Evolutionary conservation across 2,113 vertebrate species (phyloP).

Genomic region (Tragelaphus strepsiceros): DNA sequence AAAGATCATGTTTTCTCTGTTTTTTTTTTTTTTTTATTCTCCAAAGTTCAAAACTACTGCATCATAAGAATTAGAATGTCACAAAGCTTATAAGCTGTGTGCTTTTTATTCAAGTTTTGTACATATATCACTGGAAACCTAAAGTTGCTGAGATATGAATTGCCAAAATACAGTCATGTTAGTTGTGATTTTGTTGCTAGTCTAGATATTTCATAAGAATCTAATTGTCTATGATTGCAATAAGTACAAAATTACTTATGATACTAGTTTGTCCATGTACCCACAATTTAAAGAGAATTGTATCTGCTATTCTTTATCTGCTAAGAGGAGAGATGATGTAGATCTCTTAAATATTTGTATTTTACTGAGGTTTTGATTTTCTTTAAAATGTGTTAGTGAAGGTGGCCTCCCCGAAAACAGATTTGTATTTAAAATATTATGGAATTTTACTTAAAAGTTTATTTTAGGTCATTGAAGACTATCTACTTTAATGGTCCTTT

Average conservation of each 20-base stretch:
- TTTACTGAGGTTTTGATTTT: slow-evolving; percentile 45
- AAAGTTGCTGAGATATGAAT: slow-evolving; percentile 69
- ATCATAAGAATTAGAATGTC: slow-evolving; percentile 75
- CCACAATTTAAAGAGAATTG: slow-evolving; percentile 67
- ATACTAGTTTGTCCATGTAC: slow-evolving; percentile 62
- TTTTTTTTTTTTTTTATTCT: slow-evolving; percentile 67
- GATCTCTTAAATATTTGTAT: slow-evolving; percentile 29
- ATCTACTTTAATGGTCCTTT: background rate
- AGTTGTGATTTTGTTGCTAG: slow-evolving; percentile 53
- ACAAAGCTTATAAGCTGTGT: slow-evolving; percentile 57
- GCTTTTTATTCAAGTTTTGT: slow-evolving; percentile 69
- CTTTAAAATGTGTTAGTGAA: slow-evolving; percentile 42
- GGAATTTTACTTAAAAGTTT: background rate
- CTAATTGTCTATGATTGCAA: slow-evolving; percentile 74
- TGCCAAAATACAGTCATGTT: slow-evolving; percentile 54
- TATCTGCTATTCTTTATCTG: slow-evolving; percentile 14
- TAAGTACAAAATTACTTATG: slow-evolving; percentile 73
- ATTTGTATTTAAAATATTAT: background rate
- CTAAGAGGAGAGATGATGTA: slow-evolving; percentile 20
- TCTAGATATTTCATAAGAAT: slow-evolving; percentile 64
- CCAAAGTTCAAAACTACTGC: slow-evolving; percentile 75
- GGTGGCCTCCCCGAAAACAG: background rate
- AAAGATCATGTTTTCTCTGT: slow-evolving; percentile 72
- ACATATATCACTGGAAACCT: slow-evolving; percentile 62
- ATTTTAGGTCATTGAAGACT: background rate